Evolutionary conservation across 2,888 invertebrate species (phyloP), one percentile per base, ranked within the genome.

Genomic region (Idaea dimidiata): DNA sequence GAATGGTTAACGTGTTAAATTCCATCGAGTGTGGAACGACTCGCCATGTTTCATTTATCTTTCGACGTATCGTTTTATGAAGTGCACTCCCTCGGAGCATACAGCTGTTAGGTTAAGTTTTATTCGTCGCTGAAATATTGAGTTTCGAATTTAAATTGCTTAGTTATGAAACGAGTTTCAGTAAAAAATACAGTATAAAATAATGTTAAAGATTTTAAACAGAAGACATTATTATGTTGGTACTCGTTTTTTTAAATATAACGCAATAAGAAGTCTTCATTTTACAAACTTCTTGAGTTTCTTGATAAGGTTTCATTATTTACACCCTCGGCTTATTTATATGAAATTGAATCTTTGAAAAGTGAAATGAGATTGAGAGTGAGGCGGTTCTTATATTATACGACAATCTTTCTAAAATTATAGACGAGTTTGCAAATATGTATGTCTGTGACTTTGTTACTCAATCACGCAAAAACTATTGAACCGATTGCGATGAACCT

Each of bases 1-100:
- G 74, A 76, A 74, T 78, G 82, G 82, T 83, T 87, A 86, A 83
- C 85, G 83, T 82, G 81, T 76, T 79, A 82, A 81, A 83, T 83
- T 83, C 82, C 79, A 79, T 73, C 68, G 77, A 82, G 77, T 81
- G 77, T 78, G 72, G 77, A 80, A 81, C 80, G 79, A 80, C 78
- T 79, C 72, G 75, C 75, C 69, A 76, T 83, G 78, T 83, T 83
- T 82, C 80, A 78, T 78, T 78, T 78, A 79, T 81, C 75, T 68
- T 73, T 66, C 62, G 69, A 67, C 65, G 70, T 74, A 74, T 76
- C 70, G 68, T 67, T 73, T 63, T 68, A 68, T 67, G 67, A 72
- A 65, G 64, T 65, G 54, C 62, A 66, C 63, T 60, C 59, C 66
- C 65, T 10, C 24, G 14, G 62, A 57, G 61, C 59, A 53, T 59